Conservation (phyloP, 2,113 vertebrate species). For the Rhagologus leucostigma region DNA sequence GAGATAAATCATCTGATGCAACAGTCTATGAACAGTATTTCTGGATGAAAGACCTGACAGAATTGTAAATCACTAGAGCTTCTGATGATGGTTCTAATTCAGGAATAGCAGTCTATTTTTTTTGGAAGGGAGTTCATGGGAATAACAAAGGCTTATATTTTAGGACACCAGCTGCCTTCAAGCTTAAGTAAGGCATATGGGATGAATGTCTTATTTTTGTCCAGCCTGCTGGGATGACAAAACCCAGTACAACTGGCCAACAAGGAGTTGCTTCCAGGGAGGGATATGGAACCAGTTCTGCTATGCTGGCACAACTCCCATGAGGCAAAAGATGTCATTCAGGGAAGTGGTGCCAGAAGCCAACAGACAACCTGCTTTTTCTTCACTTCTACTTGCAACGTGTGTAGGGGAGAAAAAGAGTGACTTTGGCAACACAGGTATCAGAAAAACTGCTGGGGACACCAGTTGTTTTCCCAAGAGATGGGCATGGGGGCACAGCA, state of each 20-base stretch:
- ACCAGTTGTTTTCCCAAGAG: background rate
- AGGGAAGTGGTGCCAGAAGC: background rate
- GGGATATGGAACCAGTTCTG: background rate
- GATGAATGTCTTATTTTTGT: background rate
- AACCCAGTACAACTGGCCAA: background rate
- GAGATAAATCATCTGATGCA: background rate
- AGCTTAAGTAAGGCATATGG: background rate
- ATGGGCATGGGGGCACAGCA: background rate
- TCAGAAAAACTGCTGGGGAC: background rate
- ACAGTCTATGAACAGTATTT: background rate
- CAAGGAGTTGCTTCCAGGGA: background rate
- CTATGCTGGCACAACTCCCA: background rate
- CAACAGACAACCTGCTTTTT: background rate
- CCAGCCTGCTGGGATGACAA: background rate
- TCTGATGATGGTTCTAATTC: background rate
- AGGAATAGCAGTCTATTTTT: background rate
- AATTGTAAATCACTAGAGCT: background rate
- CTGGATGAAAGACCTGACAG: background rate
- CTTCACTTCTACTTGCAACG: background rate
- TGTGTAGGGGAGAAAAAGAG: background rate
- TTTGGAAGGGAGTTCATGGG: background rate
- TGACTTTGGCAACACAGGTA: background rate
- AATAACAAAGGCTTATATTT: background rate
- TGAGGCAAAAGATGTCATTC: background rate
- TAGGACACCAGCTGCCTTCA: background rate